These are phyloP conservation scores for Heliocidaris tuberculata DNA, from an alignment of 35 echinoderm and acorn worm species.

Conservation along the genomic window DNA sequence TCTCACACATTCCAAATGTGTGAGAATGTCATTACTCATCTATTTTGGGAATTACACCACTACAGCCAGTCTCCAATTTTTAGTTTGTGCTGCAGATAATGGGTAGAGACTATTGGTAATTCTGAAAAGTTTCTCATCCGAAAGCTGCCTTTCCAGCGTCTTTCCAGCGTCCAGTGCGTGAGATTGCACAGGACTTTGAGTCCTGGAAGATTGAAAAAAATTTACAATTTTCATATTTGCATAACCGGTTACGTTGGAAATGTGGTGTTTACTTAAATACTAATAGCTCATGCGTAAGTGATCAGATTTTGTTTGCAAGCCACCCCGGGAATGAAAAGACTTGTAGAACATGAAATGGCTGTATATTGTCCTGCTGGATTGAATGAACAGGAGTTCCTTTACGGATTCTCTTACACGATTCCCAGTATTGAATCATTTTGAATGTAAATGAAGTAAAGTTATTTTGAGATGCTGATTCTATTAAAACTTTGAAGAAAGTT, in stretches of 20 bases:
- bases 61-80: too few species aligned
- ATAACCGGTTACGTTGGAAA: not conserved
- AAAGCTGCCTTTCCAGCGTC: too few species aligned
- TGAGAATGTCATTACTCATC: too few species aligned
- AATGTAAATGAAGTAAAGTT: not conserved
- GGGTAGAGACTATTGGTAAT: too few species aligned
- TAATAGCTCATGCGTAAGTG: not conserved
- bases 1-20: too few species aligned
- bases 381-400: not conserved
- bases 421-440: not conserved
- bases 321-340: too few species aligned
- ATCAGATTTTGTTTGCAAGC: not conserved
- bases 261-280: not conserved
- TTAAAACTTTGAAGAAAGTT: slow-evolving; percentile 6
- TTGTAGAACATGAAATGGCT: not conserved
- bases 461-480: not conserved
- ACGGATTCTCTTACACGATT: not conserved
- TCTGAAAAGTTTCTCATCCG: too few species aligned
- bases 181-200: too few species aligned
- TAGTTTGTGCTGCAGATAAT: too few species aligned
- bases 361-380: too few species aligned
- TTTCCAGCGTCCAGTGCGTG: too few species aligned
- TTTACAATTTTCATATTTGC: not conserved
- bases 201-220: not conserved
- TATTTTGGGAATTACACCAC: too few species aligned